Percentiles rank a stretch among this genome's conserved stretches.
Conservation (phyloP, 2,113 vertebrate species). For the Chloebia gouldiae region DNA sequence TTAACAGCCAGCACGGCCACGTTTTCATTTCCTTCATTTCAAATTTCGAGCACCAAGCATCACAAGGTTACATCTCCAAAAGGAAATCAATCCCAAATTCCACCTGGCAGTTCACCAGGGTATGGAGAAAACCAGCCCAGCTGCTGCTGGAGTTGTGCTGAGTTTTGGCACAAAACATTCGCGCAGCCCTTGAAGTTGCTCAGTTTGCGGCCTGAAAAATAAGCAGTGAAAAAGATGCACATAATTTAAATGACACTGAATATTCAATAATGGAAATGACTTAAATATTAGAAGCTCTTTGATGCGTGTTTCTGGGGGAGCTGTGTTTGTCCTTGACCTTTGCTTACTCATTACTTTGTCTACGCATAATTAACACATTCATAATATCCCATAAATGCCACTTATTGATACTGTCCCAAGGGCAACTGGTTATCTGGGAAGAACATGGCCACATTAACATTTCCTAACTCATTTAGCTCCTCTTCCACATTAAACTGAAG, state of each 20-base stretch:
- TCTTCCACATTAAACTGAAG: background rate
- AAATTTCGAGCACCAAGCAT: background rate
- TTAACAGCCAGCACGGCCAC: background rate
- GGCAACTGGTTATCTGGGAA: slow-evolving; percentile 27
- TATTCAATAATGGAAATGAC: slow-evolving; percentile 46
- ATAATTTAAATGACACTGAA: slow-evolving; percentile 32
- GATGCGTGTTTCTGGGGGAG: slow-evolving; percentile 18
- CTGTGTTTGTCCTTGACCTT: slow-evolving; percentile 61
- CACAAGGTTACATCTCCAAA: background rate
- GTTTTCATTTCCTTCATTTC: background rate
- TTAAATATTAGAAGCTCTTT: slow-evolving; percentile 27
- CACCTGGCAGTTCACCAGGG: background rate
- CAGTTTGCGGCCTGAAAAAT: background rate
- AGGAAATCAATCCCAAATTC: slow-evolving; percentile 24
- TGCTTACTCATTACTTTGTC: slow-evolving; percentile 54
- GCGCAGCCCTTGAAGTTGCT: background rate
- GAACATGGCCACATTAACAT: slow-evolving; percentile 56
- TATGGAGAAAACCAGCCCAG: background rate
- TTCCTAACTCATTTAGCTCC: slow-evolving; percentile 60
- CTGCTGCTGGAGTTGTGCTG: background rate
- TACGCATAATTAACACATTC: slow-evolving; percentile 59
- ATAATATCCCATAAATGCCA: slow-evolving; percentile 58
- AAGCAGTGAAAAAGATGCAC: background rate
- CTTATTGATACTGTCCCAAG: slow-evolving; percentile 53
- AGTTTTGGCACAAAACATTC: background rate